Conservation (phyloP, 2,797 vertebrate species). For the Cichlasoma orientale region DNA sequence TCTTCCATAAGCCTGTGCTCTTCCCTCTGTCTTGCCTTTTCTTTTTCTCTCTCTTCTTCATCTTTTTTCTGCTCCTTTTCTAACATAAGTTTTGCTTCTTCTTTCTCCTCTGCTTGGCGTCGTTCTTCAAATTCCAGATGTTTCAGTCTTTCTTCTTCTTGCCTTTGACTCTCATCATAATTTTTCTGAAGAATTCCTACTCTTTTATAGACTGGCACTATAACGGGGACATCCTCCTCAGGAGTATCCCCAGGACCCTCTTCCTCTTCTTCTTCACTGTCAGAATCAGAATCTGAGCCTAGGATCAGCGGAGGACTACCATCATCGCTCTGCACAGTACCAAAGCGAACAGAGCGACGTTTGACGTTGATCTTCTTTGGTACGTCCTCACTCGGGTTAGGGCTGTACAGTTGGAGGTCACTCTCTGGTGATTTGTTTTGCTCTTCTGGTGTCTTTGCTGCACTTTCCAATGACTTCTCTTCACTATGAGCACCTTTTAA, state of each 20-base stretch:
- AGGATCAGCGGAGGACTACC: constrained; percentile 52
- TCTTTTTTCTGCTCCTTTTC: constrained; percentile 29
- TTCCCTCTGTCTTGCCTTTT: constrained; percentile 19
- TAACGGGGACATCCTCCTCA: neutral
- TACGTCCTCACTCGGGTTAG: constrained; percentile 7
- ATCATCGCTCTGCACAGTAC: constrained; percentile 60
- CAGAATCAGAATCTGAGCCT: constrained; percentile 60
- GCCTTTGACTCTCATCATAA: constrained; percentile 2
- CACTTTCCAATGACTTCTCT: neutral
- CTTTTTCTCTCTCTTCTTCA: constrained; percentile 44
- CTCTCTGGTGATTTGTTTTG: neutral
- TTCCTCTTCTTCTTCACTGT: constrained; percentile 8
- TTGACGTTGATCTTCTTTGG: constrained; percentile 69
- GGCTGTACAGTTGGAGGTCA: neutral
- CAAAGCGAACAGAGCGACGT: constrained; percentile 70
- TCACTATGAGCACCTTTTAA: neutral
- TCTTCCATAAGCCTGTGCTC: constrained; percentile 5
- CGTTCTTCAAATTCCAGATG: constrained; percentile 51
- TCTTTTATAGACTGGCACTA: constrained; percentile 38
- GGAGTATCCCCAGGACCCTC: constrained; percentile 24
- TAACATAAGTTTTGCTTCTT: constrained; percentile 18
- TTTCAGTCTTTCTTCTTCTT: constrained; percentile 46
- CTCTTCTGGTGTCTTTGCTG: neutral
- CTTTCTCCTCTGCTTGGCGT: constrained; percentile 40
- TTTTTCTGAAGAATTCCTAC: constrained; percentile 31